Base-by-base conservation (phyloP, 2,888 invertebrate genomes). In the Enchytraeus crypticus region DNA sequence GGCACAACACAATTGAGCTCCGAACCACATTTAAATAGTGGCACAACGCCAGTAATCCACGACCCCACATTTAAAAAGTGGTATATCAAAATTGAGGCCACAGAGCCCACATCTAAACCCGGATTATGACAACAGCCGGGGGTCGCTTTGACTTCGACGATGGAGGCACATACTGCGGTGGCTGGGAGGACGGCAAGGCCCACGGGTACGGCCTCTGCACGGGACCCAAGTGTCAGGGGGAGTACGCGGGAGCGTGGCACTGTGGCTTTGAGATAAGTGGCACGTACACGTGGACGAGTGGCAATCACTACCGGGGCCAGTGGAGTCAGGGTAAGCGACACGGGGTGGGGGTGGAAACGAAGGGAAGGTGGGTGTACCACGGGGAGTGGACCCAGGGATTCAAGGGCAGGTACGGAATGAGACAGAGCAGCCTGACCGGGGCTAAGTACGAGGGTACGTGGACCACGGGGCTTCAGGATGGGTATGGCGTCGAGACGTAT, bases 61-160 rank as follows among this genome's bases (percentile, higher is more conserved):
- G n/a, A n/a, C n/a, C n/a, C n/a, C n/a, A n/a, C n/a, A n/a, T n/a
- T n/a, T n/a, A n/a, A n/a, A n/a, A n/a, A n/a, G n/a, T n/a, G n/a
- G n/a, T n/a, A n/a, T n/a, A n/a, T n/a, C n/a, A n/a, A n/a, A n/a
- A n/a, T n/a, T n/a, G n/a, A n/a, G n/a, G n/a, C n/a, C n/a, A n/a
- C n/a, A n/a, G n/a, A n/a, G n/a, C n/a, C n/a, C n/a, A n/a, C n/a
- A n/a, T n/a, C n/a, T n/a, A n/a, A n/a, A n/a, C n/a, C n/a, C n/a
- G n/a, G n/a, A n/a, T n/a, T n/a, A n/a, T n/a, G n/a, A n/a, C n/a
- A n/a, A n/a, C n/a, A n/a, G n/a, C n/a, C 54, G 97, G 97, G 75
- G 98, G 98, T 76, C 88, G 97, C 75, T 98, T 98, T 84, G 98
- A 98, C 84, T 98, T 98, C 84, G 97, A 98, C 85, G 98, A 98